Percentiles rank a stretch among this genome's conserved stretches.
Evolutionary conservation across 2,113 vertebrate genomes (phyloP).

Genomic region (Tor tambroides): DNA sequence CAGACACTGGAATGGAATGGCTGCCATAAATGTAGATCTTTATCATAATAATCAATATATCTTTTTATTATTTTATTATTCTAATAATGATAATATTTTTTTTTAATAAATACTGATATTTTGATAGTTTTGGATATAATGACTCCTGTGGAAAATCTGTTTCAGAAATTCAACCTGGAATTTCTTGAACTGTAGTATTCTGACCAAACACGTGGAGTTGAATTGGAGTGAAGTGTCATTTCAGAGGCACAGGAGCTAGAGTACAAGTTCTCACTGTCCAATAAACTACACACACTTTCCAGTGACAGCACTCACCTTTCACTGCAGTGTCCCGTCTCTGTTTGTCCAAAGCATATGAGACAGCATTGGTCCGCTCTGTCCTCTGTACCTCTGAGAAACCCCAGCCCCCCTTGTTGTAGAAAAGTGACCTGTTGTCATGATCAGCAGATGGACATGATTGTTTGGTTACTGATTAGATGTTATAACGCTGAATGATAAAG

Average conservation of each 20-base stretch:
- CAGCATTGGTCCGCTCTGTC: neutral
- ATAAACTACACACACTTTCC: no score
- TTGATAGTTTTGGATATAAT: no score
- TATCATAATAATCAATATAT: neutral
- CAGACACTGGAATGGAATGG: no score
- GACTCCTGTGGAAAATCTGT: no score
- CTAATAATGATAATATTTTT: neutral
- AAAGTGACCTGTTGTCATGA: constrained; percentile 62
- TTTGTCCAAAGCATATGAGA: neutral
- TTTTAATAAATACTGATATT: neutral
- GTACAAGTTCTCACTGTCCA: no score
- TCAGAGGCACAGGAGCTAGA: no score
- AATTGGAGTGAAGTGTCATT: no score
- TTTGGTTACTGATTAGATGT: constrained; percentile 74
- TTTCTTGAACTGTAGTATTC: neutral
- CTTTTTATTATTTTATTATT: neutral
- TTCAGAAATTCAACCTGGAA: no score
- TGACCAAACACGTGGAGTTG: no score
- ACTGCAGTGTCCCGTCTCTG: neutral
- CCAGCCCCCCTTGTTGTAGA: neutral
- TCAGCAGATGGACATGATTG: constrained; percentile 60
- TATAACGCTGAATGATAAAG: constrained; percentile 68
- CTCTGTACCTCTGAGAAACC: neutral
- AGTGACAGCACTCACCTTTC: no score
- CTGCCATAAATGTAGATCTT: no score